phyloP scores from a whole-genome alignment of 2,888 invertebrate genomes.

The Fragum sueziense region DNA sequence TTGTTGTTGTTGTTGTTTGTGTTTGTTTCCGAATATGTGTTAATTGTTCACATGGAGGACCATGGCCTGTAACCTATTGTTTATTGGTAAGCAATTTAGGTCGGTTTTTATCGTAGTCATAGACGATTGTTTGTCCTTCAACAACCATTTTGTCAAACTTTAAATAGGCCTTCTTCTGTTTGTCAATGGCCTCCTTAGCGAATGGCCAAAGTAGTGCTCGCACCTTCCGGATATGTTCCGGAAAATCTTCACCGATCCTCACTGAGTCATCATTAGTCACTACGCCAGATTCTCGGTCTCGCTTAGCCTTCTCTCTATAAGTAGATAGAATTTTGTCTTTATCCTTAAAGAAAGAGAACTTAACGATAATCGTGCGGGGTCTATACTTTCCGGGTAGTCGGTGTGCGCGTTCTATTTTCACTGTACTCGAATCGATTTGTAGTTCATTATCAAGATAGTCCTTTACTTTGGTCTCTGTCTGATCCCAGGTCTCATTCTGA shows the following conservation, averaged over 20 bases:
- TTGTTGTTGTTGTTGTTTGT: background rate
- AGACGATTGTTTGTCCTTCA: too few species aligned
- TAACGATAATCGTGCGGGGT: background rate
- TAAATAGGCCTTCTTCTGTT: too few species aligned
- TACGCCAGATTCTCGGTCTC: background rate
- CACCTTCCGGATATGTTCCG: too few species aligned
- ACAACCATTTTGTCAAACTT: too few species aligned
- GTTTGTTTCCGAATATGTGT: background rate
- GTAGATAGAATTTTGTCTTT: background rate
- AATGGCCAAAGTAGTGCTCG: too few species aligned
- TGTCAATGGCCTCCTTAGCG: too few species aligned
- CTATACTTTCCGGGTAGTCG: constrained; percentile 5
- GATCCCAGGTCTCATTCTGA: constrained; percentile 6
- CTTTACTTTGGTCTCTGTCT: background rate
- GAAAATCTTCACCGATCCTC: too few species aligned
- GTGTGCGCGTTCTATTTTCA: constrained; percentile 1
- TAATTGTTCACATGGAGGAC: too few species aligned
- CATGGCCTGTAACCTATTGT: too few species aligned
- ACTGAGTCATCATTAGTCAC: background rate
- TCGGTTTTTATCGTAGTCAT: too few species aligned
- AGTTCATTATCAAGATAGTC: background rate
- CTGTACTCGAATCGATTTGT: background rate
- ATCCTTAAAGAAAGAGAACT: constrained; percentile 6
- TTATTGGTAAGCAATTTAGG: too few species aligned
- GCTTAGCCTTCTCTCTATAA: background rate